Base-by-base conservation (phyloP, 1,140 invertebrate genomes). In the Microvelia longipes region DNA sequence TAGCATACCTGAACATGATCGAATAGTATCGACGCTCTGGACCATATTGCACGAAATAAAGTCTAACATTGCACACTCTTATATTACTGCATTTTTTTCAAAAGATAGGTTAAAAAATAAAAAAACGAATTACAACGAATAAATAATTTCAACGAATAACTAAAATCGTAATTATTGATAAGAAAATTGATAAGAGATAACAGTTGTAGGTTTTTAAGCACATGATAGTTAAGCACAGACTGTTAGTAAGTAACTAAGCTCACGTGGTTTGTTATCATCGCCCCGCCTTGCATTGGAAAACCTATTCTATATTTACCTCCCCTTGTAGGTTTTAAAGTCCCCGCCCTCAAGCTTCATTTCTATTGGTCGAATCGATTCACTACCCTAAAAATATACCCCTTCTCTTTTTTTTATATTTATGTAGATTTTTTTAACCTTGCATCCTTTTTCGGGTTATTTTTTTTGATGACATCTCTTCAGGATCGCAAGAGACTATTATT, bases 41-140 rank as follows among this genome's bases (percentile, higher is more conserved):
- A 73, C 73, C 73, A 73, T 73, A 60, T 67, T 72, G 70, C 71
- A 72, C 2, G 71, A 67, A 14, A 73, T 66, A 29, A 73, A 73
- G 67, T 73, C 73, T 65, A 73, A 65, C 73, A 73, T 73, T 14
- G 28, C 73, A 67, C 35, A 19, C n/a, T n/a, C n/a, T n/a, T n/a
- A n/a, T n/a, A n/a, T n/a, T n/a, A n/a, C n/a, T n/a, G n/a, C n/a
- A n/a, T n/a, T n/a, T n/a, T n/a, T n/a, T n/a, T n/a, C n/a, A n/a
- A n/a, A n/a, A n/a, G n/a, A n/a, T n/a, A n/a, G n/a, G n/a, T n/a
- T n/a, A n/a, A n/a, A n/a, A n/a, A n/a, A n/a, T n/a, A n/a, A n/a
- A n/a, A n/a, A n/a, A n/a, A n/a, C n/a, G n/a, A n/a, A n/a, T n/a
- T n/a, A n/a, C n/a, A n/a, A n/a, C n/a, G n/a, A n/a, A n/a, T n/a